phyloP scores from a whole-genome alignment of 2,113 vertebrate species.

The Trematomus loennbergii region DNA sequence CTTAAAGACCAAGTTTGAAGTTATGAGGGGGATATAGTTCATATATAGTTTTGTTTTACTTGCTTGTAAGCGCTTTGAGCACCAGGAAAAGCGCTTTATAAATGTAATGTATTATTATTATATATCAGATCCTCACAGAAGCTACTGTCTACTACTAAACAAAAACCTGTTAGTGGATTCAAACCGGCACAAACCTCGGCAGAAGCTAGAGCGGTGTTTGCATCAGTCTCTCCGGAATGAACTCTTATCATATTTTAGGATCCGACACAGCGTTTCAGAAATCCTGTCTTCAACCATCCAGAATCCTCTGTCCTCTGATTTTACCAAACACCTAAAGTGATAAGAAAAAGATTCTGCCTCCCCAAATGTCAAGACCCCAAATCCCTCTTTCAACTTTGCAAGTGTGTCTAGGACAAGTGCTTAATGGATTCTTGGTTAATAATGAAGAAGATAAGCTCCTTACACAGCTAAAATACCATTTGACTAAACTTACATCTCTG shows the following conservation, averaged over 20 bases:
- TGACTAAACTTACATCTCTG: conserved; percentile 45
- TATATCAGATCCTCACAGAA: not conserved
- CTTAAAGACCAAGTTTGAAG: too few species aligned
- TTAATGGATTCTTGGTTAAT: conserved; percentile 34
- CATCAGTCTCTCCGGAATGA: not conserved
- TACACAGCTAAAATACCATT: conserved; percentile 33
- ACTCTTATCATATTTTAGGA: conserved; percentile 2
- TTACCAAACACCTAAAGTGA: conserved; percentile 6
- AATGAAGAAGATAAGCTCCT: conserved; percentile 51
- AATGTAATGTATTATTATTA: too few species aligned
- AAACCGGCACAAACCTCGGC: not conserved
- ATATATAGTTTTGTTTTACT: too few species aligned
- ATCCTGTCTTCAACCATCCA: not conserved
- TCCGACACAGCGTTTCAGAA: not conserved
- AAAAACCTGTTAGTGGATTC: not conserved
- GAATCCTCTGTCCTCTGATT: not conserved
- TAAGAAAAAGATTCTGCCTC: not conserved
- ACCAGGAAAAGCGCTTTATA: too few species aligned
- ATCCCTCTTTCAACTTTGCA: conserved; percentile 17
- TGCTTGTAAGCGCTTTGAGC: too few species aligned
- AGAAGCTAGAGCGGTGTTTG: not conserved
- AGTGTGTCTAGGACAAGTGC: conserved; percentile 21
- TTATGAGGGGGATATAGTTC: too few species aligned
- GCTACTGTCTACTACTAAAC: not conserved
- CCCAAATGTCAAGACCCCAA: conserved; percentile 23